Percentiles rank a stretch among this genome's conserved stretches.
Conservation (phyloP, 2,888 invertebrate species). For the Volucella inflata region DNA sequence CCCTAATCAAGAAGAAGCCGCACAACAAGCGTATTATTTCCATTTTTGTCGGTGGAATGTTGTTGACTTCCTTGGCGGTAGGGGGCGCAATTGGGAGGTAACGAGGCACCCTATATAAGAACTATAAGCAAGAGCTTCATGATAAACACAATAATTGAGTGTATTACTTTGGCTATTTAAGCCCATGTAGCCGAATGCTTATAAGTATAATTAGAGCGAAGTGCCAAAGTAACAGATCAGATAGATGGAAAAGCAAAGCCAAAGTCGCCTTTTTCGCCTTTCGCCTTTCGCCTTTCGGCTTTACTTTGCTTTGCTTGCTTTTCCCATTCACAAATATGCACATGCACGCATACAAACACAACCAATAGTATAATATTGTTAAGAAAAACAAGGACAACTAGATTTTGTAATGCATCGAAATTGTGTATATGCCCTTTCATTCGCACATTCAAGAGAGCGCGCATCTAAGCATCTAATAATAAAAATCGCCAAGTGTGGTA, state of each 20-base stretch:
- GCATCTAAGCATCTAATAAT: constrained; percentile 57
- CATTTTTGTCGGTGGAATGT: constrained; percentile 61
- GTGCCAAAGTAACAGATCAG: too few relatives aligned
- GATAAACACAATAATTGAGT: too few relatives aligned
- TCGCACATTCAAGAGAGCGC: constrained; percentile 47
- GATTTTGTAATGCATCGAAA: constrained; percentile 45
- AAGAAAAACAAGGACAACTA: constrained; percentile 35
- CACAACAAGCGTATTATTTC: constrained; percentile 58
- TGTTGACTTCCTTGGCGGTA: constrained; percentile 72
- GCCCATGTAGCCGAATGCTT: not conserved
- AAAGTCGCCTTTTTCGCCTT: not conserved
- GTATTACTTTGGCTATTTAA: not conserved
- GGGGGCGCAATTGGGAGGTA: not conserved
- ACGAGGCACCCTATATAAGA: not conserved
- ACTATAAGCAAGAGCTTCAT: too few relatives aligned
- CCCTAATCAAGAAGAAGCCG: constrained; percentile 63
- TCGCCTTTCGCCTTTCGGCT: constrained; percentile 5
- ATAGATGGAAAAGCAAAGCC: not conserved
- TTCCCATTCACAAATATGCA: constrained; percentile 60
- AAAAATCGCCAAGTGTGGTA: constrained; percentile 37
- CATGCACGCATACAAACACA: constrained; percentile 30
- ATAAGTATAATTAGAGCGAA: too few relatives aligned
- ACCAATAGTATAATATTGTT: constrained; percentile 2
- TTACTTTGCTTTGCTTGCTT: not conserved
- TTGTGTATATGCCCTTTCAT: constrained; percentile 47